Conservation (phyloP, 2,888 invertebrate species). For the Pollenia griseotomentosa region DNA sequence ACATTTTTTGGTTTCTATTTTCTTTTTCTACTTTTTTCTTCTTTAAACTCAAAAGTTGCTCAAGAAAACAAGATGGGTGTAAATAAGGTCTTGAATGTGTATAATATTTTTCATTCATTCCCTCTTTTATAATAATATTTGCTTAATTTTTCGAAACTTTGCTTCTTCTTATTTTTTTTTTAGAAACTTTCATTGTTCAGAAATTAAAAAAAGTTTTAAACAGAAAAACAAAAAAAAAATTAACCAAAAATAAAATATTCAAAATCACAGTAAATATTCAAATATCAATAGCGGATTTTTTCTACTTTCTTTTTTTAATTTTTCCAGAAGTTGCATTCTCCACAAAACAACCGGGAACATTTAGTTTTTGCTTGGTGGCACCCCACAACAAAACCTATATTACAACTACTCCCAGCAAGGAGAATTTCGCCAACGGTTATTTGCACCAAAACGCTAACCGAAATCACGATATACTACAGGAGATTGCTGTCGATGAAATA, state of each 20-base stretch:
- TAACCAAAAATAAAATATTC: slow-evolving; percentile 35
- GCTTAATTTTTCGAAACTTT: neutral
- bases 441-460: slow-evolving; percentile 40
- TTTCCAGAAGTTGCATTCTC: slow-evolving; percentile 83
- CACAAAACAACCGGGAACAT: slow-evolving; percentile 78
- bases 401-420: slow-evolving; percentile 53
- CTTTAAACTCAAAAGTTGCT: no score
- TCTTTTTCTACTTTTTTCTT: no score
- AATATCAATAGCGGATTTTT: slow-evolving; percentile 80
- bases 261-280: slow-evolving; percentile 72
- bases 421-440: slow-evolving; percentile 24
- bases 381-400: slow-evolving; percentile 68
- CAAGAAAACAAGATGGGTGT: no score
- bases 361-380: slow-evolving; percentile 78
- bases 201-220: slow-evolving; percentile 41
- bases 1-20: no score
- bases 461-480: slow-evolving; percentile 70
- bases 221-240: slow-evolving; percentile 29
- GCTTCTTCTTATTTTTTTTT: slow-evolving; percentile 9
- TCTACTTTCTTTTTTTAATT: slow-evolving; percentile 81
- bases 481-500: slow-evolving; percentile 70
- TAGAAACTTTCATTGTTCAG: neutral
- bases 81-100: no score
- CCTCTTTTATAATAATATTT: neutral
- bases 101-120: neutral